Percentiles rank a stretch among this genome's conserved stretches.
Evolutionary conservation across 2,888 invertebrate genomes (phyloP).

Genomic region (Parasteatoda lunata): DNA sequence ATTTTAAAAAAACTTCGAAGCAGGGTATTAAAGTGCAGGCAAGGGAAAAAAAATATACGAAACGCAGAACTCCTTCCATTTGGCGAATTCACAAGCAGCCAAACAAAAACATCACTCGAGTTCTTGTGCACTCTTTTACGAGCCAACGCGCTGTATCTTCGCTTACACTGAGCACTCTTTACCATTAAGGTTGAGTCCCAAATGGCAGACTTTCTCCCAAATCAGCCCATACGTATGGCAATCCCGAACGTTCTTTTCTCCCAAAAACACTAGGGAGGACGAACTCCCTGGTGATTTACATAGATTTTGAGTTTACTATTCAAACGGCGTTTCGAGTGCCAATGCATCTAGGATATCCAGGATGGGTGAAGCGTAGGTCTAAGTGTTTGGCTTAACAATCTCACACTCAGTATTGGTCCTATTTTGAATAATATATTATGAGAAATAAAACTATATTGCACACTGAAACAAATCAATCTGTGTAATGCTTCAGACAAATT

Average conservation of each 20-base stretch:
- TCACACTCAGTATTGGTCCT: not conserved
- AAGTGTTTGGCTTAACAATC: constrained; percentile 1
- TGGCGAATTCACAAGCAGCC: too few species aligned
- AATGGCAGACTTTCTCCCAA: constrained; percentile 18
- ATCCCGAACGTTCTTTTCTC: constrained; percentile 5
- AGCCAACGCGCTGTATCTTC: constrained; percentile 22
- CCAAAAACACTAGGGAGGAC: constrained; percentile 5
- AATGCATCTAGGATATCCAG: not conserved
- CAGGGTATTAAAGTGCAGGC: too few species aligned
- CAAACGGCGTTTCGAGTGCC: not conserved
- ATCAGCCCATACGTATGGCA: constrained; percentile 50
- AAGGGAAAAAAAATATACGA: too few species aligned
- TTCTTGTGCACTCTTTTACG: constrained; percentile 26
- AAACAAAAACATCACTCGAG: too few species aligned
- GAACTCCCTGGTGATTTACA: constrained; percentile 18
- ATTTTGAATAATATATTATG: too few species aligned
- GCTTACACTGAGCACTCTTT: constrained; percentile 14
- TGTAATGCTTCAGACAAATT: too few species aligned
- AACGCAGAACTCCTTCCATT: too few species aligned
- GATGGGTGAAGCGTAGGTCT: not conserved
- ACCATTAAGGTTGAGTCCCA: constrained; percentile 39
- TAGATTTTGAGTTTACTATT: constrained; percentile 19
- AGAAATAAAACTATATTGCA: too few species aligned
- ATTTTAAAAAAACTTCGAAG: too few species aligned
- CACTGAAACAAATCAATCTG: too few species aligned